Evolutionary conservation across 1,140 invertebrate genomes (phyloP).

Genomic region (Bombus terrestris): DNA sequence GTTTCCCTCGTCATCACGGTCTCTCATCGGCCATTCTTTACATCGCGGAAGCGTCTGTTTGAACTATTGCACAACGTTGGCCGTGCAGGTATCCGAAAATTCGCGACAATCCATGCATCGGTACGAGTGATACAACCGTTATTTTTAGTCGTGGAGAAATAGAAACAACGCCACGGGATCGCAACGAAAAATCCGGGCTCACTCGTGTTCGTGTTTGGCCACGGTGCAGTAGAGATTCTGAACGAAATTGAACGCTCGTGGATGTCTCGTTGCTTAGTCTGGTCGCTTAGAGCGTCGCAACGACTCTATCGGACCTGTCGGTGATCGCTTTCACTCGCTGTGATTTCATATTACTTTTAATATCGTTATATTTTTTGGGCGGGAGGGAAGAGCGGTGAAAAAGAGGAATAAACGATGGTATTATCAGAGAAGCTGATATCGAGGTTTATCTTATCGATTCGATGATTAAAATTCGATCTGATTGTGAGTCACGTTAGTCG

Average conservation of each 20-base stretch:
- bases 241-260: slow-evolving; percentile 53
- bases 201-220: not conserved
- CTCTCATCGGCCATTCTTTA: too few species aligned
- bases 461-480: not conserved
- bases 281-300: slow-evolving; percentile 36
- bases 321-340: too few species aligned
- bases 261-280: slow-evolving; percentile 55
- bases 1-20: not conserved
- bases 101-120: not conserved
- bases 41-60: not conserved
- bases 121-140: slow-evolving; percentile 18
- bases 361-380: not conserved
- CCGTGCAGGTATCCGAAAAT: not conserved
- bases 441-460: slow-evolving; percentile 3
- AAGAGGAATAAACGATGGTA: not conserved
- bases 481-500: not conserved
- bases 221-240: not conserved
- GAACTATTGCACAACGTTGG: slow-evolving; percentile 1
- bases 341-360: not conserved
- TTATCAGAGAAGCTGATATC: not conserved
- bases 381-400: not conserved
- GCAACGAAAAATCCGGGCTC: not conserved
- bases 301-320: not conserved
- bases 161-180: slow-evolving; percentile 15
- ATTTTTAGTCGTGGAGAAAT: slow-evolving; percentile 42